Evolutionary conservation across 2,797 vertebrate species (phyloP).

Genomic region (Streptopelia turtur): DNA sequence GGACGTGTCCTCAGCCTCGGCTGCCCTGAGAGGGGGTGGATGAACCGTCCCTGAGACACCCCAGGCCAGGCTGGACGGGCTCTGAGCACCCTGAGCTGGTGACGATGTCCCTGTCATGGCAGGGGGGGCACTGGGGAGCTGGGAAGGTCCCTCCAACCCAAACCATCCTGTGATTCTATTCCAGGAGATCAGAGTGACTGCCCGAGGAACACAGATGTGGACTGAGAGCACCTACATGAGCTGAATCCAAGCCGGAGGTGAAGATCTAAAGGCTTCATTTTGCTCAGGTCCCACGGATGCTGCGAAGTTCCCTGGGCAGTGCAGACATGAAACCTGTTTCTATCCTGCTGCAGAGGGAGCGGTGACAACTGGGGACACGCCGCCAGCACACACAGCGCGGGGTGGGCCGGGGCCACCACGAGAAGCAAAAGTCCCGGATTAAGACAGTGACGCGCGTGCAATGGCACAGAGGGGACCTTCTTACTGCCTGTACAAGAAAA

Average conservation of each 20-base stretch:
- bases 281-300: rapidly evolving
- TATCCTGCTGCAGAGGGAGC: background rate
- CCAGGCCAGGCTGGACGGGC: too few species aligned
- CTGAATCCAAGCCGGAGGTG: background rate
- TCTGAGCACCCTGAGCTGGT: too few species aligned
- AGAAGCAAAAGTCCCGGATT: background rate
- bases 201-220: background rate
- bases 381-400: rapidly evolving
- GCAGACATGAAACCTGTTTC: background rate
- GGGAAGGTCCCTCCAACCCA: too few species aligned
- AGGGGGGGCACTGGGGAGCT: too few species aligned
- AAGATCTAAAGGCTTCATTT: background rate
- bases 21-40: too few species aligned
- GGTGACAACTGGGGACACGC: rapidly evolving
- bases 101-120: too few species aligned
- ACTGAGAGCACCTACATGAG: background rate
- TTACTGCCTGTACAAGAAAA: background rate
- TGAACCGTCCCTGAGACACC: too few species aligned
- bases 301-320: background rate
- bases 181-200: background rate
- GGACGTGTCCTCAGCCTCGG: background rate
- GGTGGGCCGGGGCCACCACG: background rate
- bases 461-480: rapidly evolving
- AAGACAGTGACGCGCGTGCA: rapidly evolving
- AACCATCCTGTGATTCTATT: too few species aligned